These are phyloP conservation scores for Drosophila bocqueti DNA, from an alignment of 1,140 invertebrate genomes.

Conservation along the genomic window DNA sequence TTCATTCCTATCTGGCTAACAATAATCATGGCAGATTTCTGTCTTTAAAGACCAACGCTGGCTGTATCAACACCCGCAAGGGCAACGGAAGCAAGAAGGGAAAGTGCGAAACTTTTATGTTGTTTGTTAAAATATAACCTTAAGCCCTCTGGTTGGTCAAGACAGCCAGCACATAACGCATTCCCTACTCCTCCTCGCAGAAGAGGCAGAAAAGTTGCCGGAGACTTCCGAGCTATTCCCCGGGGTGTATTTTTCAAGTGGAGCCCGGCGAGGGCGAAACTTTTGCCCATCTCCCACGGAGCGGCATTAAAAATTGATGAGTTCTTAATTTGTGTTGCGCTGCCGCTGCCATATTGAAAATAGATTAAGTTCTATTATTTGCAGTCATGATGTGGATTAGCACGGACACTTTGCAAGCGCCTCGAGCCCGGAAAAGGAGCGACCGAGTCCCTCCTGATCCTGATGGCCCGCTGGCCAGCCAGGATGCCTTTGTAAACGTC, in stretches of 20 bases:
- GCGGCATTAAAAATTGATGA: conserved; percentile 83
- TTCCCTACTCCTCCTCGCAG: no score
- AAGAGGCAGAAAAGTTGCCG: conserved; percentile 29
- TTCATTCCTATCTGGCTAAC: neutral
- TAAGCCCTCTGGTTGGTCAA: conserved; percentile 61
- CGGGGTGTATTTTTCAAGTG: conserved; percentile 78
- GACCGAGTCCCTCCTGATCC: conserved; percentile 32
- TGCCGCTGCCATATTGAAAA: conserved; percentile 80
- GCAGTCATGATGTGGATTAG: conserved; percentile 84
- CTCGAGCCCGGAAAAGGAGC: conserved; percentile 28
- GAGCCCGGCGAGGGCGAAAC: conserved; percentile 40
- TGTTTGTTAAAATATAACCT: conserved; percentile 73
- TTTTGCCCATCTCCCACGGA: conserved; percentile 52
- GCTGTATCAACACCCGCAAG: conserved; percentile 32
- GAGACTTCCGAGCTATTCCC: conserved; percentile 59
- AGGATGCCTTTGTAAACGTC: conserved; percentile 76
- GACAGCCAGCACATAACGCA: conserved; percentile 18
- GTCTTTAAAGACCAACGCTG: conserved; percentile 25
- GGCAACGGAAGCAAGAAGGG: conserved; percentile 24
- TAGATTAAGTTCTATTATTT: conserved; percentile 84
- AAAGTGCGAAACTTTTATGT: conserved; percentile 77
- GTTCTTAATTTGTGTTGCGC: conserved; percentile 82
- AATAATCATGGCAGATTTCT: conserved; percentile 32
- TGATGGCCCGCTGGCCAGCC: conserved; percentile 23
- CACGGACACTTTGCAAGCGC: conserved; percentile 66